Evolutionary conservation across 2,888 invertebrate genomes (phyloP), one percentile per base, ranked within the genome.

Genomic region (Acronicta alni): DNA sequence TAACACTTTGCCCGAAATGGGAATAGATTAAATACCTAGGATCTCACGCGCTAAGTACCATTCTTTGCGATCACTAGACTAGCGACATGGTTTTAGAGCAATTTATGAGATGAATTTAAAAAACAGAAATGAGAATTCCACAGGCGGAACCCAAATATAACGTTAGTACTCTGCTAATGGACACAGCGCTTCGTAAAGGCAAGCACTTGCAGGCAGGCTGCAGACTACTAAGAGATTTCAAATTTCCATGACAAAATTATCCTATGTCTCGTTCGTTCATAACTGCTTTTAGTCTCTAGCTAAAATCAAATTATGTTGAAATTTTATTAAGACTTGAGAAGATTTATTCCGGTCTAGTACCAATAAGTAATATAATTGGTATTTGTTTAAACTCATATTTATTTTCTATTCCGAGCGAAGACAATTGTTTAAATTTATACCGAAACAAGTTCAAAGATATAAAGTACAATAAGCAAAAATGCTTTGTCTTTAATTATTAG

Each of bases 171-270:
- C 41, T 46, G 62, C 49, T 70, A 70, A 70, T 70, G 62, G 57
- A 48, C 56, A 55, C 56, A 55, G 26, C 45, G 57, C 52, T 58
- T 68, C 49, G 57, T 57, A 57, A 72, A 68, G 56, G 73, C 45
- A 67, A 55, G 69, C 69, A 37, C 49, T 55, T 42, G 52, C 43
- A 56, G 55, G 41, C 46, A 60, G 68, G 57, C 61, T 59, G 57
- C 41, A 32, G 48, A 55, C 48, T 67, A 56, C 64, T 65, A 54
- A 72, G 61, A 59, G 72, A 72, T 71, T 75, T 63, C 35, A 62
- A 72, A 75, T 66, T 70, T 61, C 49, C 74, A 72, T 57, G 76
- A 57, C 47, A 56, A 67, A 63, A 72, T 63, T 72, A 60, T 60
- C 55, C 53, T 32, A 16, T 58, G 57, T 58, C 66, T 59, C 53